These are phyloP conservation scores for Laothoe populi DNA, from an alignment of 2,888 invertebrate species.

Conservation along the genomic window DNA sequence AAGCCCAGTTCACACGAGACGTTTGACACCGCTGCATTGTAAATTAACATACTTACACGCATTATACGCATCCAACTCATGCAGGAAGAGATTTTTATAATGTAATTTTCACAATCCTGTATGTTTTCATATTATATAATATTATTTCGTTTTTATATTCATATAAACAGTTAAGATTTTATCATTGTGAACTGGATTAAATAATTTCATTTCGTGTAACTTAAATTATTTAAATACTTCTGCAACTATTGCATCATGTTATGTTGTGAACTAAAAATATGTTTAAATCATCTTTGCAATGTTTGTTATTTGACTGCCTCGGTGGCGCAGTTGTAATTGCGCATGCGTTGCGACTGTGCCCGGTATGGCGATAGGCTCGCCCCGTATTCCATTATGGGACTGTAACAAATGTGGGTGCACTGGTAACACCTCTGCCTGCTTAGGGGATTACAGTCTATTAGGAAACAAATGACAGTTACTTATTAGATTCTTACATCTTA, in stretches of 20 bases:
- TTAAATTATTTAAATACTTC: conserved; percentile 10
- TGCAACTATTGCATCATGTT: conserved; percentile 7
- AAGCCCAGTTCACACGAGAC: conserved; percentile 48
- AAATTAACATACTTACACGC: conserved; percentile 45
- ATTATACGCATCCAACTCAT: conserved; percentile 23
- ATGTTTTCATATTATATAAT: conserved; percentile 18
- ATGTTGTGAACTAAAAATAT: background rate
- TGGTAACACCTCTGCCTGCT: too few species aligned
- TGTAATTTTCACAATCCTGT: conserved; percentile 25
- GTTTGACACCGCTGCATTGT: conserved; percentile 42
- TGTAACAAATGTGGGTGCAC: too few species aligned
- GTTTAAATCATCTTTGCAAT: background rate
- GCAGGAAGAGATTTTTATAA: conserved; percentile 33
- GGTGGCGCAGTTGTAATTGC: too few species aligned
- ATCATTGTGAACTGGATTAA: conserved; percentile 30
- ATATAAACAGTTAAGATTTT: conserved; percentile 18
- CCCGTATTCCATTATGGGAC: too few species aligned
- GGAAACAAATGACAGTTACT: background rate
- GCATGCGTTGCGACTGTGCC: too few species aligned
- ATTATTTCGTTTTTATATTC: conserved; percentile 6
- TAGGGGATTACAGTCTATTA: background rate
- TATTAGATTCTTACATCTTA: background rate
- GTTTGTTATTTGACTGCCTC: background rate
- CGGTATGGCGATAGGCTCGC: too few species aligned
- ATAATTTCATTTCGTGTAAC: conserved; percentile 24